A percentile compares a stretch with the other conserved stretches of the same genome.
Conservation (phyloP, 2,888 invertebrate species). For the Taphrorychus bicolor region DNA sequence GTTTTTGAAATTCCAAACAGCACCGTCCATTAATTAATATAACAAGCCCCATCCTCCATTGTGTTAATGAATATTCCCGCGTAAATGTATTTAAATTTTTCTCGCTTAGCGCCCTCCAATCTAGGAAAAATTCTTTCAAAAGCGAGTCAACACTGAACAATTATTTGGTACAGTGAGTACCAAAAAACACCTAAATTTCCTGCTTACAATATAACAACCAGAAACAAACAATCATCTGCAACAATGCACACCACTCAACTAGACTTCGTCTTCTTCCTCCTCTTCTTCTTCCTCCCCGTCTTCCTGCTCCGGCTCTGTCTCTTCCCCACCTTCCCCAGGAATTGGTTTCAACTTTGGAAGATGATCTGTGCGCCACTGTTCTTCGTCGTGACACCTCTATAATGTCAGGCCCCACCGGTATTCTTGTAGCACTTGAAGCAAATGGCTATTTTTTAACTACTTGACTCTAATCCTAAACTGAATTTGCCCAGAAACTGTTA, state of each 20-base stretch:
- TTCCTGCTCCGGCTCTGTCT: conserved; percentile 62
- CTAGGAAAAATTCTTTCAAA: too few species aligned
- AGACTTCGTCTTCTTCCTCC: conserved; percentile 56
- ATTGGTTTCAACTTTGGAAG: conserved; percentile 59
- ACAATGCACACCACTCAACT: too few species aligned
- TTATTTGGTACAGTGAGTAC: too few species aligned
- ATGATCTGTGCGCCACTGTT: conserved; percentile 75
- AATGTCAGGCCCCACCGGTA: conserved; percentile 77
- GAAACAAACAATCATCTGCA: background rate
- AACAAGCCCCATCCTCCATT: background rate
- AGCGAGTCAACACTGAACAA: too few species aligned
- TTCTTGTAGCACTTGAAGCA: conserved; percentile 74
- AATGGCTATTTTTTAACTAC: too few species aligned
- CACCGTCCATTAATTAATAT: background rate
- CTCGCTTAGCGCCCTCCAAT: too few species aligned
- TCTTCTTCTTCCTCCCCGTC: conserved; percentile 63
- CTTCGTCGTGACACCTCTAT: conserved; percentile 82
- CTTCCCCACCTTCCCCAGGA: conserved; percentile 53
- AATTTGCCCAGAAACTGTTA: too few species aligned
- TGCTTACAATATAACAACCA: too few species aligned
- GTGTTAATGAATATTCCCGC: background rate
- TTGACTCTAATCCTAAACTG: too few species aligned
- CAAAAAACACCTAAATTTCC: too few species aligned
- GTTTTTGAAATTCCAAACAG: background rate
- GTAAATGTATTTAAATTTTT: background rate